Percentiles rank a stretch among this genome's conserved stretches.
These are phyloP conservation scores for Diarsia mendica DNA, from an alignment of 2,888 invertebrate species.

Conservation along the genomic window DNA sequence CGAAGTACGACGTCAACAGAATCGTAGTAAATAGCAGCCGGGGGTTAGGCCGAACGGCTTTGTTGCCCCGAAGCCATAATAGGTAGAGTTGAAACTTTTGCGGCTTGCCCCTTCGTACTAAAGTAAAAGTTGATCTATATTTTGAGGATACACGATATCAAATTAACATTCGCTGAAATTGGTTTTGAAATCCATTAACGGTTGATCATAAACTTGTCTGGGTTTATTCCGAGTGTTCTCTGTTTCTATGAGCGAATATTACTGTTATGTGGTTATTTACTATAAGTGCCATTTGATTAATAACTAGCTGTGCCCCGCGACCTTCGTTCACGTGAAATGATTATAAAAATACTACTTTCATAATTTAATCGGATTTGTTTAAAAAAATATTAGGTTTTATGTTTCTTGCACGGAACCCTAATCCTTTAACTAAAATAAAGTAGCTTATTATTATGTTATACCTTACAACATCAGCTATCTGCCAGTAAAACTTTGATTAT, in stretches of 20 bases:
- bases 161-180: slow-evolving; percentile 55
- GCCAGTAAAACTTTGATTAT: no score
- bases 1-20: slow-evolving; percentile 61
- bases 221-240: not conserved
- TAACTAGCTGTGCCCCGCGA: no score
- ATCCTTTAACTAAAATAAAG: no score
- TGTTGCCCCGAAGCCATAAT: slow-evolving; percentile 65
- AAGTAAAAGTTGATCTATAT: slow-evolving; percentile 60
- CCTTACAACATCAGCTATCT: no score
- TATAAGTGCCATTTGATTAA: not conserved
- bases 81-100: slow-evolving; percentile 69
- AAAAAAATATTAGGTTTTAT: no score
- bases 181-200: slow-evolving; percentile 42
- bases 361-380: no score
- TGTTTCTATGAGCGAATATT: not conserved
- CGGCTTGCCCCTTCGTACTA: slow-evolving; percentile 51
- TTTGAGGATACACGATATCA: slow-evolving; percentile 52
- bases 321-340: no score
- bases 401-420: no score
- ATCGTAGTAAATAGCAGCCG: slow-evolving; percentile 64
- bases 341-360: no score
- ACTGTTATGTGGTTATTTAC: not conserved
- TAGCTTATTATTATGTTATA: no score
- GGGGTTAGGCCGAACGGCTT: slow-evolving; percentile 62
- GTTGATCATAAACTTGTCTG: slow-evolving; percentile 36